Evolutionary conservation across 1,140 invertebrate genomes (phyloP).

Genomic region (Zaprionus africanus): DNA sequence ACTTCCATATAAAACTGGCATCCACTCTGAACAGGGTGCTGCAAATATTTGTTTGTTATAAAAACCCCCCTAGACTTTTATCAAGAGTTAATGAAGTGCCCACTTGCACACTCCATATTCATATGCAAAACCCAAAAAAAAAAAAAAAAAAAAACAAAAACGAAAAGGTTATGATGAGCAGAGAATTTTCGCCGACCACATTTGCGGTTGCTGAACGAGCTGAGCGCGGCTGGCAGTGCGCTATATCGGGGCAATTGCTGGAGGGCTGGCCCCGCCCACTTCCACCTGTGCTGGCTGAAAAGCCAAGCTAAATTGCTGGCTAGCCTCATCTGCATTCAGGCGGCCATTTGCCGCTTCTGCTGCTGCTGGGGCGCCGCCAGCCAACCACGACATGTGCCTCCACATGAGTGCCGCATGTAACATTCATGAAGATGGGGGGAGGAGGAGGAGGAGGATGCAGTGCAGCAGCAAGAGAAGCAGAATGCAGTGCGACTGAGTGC

Average conservation of each 20-base stretch:
- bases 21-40: not conserved
- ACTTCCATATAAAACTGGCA: no score
- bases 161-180: slow-evolving; percentile 9
- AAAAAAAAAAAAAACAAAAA: not conserved
- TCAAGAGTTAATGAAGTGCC: not conserved
- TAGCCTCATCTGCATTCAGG: slow-evolving; percentile 49
- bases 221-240: not conserved
- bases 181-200: slow-evolving; percentile 2
- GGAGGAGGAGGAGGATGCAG: not conserved
- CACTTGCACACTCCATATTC: not conserved
- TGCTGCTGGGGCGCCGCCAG: no score
- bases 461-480: not conserved
- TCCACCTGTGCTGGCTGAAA: slow-evolving; percentile 38
- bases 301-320: slow-evolving; percentile 75
- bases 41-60: not conserved
- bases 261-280: not conserved
- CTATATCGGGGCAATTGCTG: not conserved
- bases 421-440: slow-evolving; percentile 62
- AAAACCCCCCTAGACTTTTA: not conserved
- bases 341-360: slow-evolving; percentile 4
- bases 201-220: slow-evolving; percentile 15
- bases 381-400: not conserved
- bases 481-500: slow-evolving; percentile 40
- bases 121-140: not conserved
- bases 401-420: slow-evolving; percentile 69